These are phyloP conservation scores for Teleiodes luculella DNA, from an alignment of 2,888 invertebrate species.

Conservation along the genomic window DNA sequence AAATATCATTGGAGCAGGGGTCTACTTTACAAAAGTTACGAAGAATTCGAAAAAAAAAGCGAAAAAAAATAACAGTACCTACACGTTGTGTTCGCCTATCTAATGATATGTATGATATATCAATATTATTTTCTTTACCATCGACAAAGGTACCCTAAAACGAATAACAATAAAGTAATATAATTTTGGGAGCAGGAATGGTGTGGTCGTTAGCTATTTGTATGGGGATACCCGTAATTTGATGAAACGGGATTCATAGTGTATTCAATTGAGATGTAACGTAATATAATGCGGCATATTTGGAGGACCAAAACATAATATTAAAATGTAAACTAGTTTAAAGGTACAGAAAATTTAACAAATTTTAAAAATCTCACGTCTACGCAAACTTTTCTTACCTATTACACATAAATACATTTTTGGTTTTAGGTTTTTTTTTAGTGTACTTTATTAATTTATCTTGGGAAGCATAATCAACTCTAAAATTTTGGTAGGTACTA, in stretches of 20 bases:
- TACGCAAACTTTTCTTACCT: too few relatives aligned
- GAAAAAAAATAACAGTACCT: too few relatives aligned
- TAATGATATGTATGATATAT: too few relatives aligned
- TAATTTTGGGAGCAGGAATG: conserved; percentile 64
- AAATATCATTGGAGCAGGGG: too few relatives aligned
- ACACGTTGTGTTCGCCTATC: too few relatives aligned
- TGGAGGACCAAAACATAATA: neutral
- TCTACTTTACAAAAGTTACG: too few relatives aligned
- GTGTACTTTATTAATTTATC: too few relatives aligned
- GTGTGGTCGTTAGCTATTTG: conserved; percentile 66
- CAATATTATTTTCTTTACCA: too few relatives aligned
- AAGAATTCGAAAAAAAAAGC: too few relatives aligned
- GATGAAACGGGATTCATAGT: conserved; percentile 60
- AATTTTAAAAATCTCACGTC: too few relatives aligned
- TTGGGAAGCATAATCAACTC: too few relatives aligned
- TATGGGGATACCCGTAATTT: conserved; percentile 63
- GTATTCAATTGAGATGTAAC: conserved; percentile 46
- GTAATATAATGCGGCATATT: neutral
- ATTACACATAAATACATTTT: neutral
- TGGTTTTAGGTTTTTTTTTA: neutral
- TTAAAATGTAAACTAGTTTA: neutral
- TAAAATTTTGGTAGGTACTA: too few relatives aligned
- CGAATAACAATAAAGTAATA: conserved; percentile 77
- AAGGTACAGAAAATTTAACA: neutral
- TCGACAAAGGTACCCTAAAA: conserved; percentile 25